Percentiles rank a stretch among this genome's conserved stretches.
Evolutionary conservation across 2,888 invertebrate genomes (phyloP).

Genomic region (Andrena camellia): DNA sequence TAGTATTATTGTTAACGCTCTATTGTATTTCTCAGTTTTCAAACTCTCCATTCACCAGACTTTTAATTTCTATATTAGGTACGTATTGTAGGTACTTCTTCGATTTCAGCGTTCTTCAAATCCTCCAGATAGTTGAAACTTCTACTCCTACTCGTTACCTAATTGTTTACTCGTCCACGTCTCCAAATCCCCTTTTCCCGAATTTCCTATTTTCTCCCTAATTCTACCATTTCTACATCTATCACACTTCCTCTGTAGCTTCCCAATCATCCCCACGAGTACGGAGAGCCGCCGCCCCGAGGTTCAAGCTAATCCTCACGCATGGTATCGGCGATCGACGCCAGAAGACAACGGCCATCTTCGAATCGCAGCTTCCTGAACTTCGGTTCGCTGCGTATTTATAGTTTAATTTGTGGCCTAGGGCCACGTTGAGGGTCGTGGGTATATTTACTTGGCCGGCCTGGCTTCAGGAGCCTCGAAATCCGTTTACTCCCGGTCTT

Average conservation of each 20-base stretch:
- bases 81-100: no score
- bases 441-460: conserved; percentile 82
- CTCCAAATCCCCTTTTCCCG: background rate
- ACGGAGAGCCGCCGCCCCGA: background rate
- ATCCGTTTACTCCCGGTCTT: conserved; percentile 67
- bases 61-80: background rate
- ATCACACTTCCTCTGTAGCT: background rate
- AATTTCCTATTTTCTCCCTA: background rate
- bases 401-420: conserved; percentile 84
- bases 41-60: background rate
- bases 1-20: background rate
- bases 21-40: background rate
- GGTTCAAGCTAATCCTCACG: background rate
- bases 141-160: background rate
- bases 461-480: conserved; percentile 72
- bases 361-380: conserved; percentile 63
- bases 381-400: conserved; percentile 78
- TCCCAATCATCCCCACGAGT: background rate
- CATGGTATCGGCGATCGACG: conserved; percentile 9
- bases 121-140: no score
- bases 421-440: conserved; percentile 81
- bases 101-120: no score
- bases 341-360: conserved; percentile 25
- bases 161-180: background rate
- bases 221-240: background rate